Conservation (phyloP, 2,888 invertebrate species). For the Lasioglossum calceatum region DNA sequence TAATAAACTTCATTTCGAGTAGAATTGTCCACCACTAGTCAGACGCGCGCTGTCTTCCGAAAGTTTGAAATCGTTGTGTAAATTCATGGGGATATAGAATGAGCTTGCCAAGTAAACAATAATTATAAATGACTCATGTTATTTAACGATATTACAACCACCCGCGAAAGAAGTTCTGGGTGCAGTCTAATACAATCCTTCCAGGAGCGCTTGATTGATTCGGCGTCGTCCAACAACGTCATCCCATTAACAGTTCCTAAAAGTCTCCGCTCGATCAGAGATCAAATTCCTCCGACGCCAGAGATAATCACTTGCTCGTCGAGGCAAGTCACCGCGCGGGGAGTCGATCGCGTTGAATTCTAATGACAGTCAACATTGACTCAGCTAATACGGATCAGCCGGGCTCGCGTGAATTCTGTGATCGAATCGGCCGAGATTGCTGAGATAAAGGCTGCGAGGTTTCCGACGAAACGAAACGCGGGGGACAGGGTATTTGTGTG, state of each 20-base stretch:
- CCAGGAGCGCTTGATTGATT: neutral
- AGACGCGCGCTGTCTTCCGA: too few species aligned
- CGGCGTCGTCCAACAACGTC: neutral
- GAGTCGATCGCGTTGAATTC: neutral
- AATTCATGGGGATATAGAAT: too few species aligned
- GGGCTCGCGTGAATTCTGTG: slow-evolving; percentile 69
- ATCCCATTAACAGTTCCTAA: neutral
- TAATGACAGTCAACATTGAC: slow-evolving; percentile 35
- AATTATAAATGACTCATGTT: neutral
- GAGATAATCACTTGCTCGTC: neutral
- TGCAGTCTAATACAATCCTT: neutral
- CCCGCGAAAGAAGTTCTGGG: too few species aligned
- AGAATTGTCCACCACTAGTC: too few species aligned
- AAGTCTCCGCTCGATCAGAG: neutral
- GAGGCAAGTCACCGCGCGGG: neutral
- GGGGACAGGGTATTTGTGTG: too few species aligned
- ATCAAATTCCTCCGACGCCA: neutral
- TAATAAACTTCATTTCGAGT: too few species aligned
- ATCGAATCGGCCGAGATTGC: slow-evolving; percentile 39
- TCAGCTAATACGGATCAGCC: slow-evolving; percentile 50
- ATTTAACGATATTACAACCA: neutral
- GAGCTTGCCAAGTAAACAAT: too few species aligned
- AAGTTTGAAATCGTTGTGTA: too few species aligned
- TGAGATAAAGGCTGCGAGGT: slow-evolving; percentile 45
- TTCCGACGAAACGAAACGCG: slow-evolving; percentile 53